Percentiles rank a stretch among this genome's conserved stretches.
phyloP scores from a whole-genome alignment of 92 coral and sea anemone species.

The Scolanthus callimorphus region DNA sequence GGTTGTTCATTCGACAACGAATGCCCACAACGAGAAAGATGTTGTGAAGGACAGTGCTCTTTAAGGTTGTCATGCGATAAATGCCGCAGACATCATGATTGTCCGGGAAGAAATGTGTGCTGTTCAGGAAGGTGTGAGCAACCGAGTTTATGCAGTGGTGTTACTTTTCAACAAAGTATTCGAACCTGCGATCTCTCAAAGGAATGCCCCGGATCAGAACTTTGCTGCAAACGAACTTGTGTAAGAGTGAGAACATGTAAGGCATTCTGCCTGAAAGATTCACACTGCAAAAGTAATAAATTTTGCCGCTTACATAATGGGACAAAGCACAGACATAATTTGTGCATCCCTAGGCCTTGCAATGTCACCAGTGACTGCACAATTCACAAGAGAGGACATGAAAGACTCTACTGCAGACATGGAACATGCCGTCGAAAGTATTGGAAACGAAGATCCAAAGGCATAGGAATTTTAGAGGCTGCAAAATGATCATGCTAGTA shows the following conservation, averaged over 20 bases:
- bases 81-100: neutral
- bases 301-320: neutral
- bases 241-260: neutral
- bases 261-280: neutral
- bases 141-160: neutral
- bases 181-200: neutral
- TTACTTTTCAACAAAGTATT: neutral
- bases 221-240: neutral
- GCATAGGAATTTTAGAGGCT: neutral
- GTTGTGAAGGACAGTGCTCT: no score
- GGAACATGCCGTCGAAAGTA: neutral
- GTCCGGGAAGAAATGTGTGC: neutral
- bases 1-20: no score
- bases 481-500: neutral
- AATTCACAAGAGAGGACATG: neutral
- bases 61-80: no score
- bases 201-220: neutral
- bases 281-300: neutral
- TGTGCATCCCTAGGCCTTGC: neutral
- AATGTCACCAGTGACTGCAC: neutral
- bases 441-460: neutral
- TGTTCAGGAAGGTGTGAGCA: neutral
- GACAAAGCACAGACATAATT: neutral
- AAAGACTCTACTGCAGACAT: neutral
- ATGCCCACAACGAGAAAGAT: no score